Base-by-base conservation (phyloP, 1,140 invertebrate genomes). In the Heliothis subflexa region DNA sequence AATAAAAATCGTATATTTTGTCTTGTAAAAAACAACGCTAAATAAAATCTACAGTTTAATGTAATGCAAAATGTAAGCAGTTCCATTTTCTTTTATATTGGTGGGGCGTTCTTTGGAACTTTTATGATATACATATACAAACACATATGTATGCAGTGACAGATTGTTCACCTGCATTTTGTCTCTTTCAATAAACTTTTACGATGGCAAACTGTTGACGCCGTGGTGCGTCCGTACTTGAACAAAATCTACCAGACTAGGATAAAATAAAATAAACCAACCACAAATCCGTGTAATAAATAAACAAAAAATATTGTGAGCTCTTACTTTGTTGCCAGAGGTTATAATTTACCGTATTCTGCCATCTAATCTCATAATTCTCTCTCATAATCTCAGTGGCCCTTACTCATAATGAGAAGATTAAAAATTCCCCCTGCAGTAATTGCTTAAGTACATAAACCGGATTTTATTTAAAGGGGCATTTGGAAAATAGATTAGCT, bases 401-500 rank as follows among this genome's bases (percentile, higher is more conserved):
- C 84, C 80, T 89, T 81, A 85, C 68, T 85, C 84, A 84, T 87
- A 89, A 89, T 89, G 87, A 89, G 84, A 74, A 86, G 86, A 89
- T 89, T 87, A 87, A 87, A 89, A 89, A 86, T 85, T 87, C 86
- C 84, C 83, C 80, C 78, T 82, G 74, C 79, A 87, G 83, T 86
- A 85, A 89, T 89, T 87, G 79, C 79, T 87, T 83, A 81, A 86
- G 72, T 80, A 81, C 75, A 87, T 86, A 80, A 84, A 85, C 78
- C 82, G 83, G 81, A 84, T 83, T 89, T 85, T 81, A 80, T 84
- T 83, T 54, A 77, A 70, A 25, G 64, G 61, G 47, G 33, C 78
- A 64, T 64, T 57, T 25, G 40, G 68, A 68, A 50, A 33, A 45
- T 45, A 12, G n/a, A 16, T 76, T 59, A 9, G 16, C 16, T 45